A percentile compares a stretch with the other conserved stretches of the same genome.
Evolutionary conservation across 2,888 invertebrate species (phyloP).

Genomic region (Opisthograptis luteolata): DNA sequence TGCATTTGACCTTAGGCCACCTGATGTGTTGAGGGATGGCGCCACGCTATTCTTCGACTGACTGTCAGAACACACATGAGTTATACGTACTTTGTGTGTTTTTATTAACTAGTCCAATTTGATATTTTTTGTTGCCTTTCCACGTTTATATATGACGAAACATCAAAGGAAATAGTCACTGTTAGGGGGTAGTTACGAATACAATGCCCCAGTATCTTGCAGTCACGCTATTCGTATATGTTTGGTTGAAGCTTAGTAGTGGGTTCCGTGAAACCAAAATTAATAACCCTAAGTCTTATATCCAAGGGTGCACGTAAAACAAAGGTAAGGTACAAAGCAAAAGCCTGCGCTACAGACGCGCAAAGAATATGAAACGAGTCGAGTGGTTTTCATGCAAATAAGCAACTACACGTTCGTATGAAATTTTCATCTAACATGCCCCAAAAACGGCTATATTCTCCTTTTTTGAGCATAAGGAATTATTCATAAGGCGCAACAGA

Average conservation of each 20-base stretch:
- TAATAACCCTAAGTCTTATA: not conserved
- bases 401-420: slow-evolving; percentile 38
- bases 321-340: slow-evolving; percentile 22
- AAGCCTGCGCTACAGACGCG: slow-evolving; percentile 11
- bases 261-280: not conserved
- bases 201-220: no score
- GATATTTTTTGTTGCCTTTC: no score
- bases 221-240: no score
- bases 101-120: no score
- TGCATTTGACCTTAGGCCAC: no score
- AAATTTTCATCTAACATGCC: slow-evolving; percentile 50
- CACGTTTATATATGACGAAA: no score
- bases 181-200: not conserved
- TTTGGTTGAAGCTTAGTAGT: no score
- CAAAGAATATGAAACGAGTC: slow-evolving; percentile 24
- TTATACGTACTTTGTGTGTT: no score
- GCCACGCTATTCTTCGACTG: no score
- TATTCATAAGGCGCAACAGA: slow-evolving; percentile 49
- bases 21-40: no score
- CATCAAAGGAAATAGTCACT: not conserved
- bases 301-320: slow-evolving; percentile 11
- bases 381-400: slow-evolving; percentile 40
- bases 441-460: slow-evolving; percentile 50
- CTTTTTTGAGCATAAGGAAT: no score
- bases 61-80: no score